Conservation (phyloP, 2,113 vertebrate genomes). For the Caretta caretta region DNA sequence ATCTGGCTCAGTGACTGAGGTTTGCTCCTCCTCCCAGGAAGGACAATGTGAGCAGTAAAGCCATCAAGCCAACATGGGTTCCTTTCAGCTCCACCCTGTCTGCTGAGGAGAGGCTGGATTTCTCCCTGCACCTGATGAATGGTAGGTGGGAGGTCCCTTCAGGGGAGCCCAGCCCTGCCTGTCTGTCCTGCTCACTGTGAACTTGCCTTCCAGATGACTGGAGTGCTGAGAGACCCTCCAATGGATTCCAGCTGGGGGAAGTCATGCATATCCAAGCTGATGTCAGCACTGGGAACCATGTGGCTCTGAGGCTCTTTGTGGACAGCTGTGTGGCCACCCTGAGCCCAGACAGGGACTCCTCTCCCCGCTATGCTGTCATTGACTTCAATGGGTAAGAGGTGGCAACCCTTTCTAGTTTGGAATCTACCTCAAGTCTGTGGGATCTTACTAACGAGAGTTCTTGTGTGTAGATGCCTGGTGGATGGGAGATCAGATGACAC, state of each 20-base stretch:
- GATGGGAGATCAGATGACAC: not conserved
- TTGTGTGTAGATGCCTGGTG: not conserved
- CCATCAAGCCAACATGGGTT: no score
- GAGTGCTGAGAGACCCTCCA: not conserved
- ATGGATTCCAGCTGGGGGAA: not conserved
- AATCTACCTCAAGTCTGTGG: no score
- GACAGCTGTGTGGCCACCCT: not conserved
- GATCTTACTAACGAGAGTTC: not conserved
- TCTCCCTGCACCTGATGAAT: no score
- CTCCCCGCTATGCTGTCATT: not conserved
- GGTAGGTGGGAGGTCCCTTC: not conserved
- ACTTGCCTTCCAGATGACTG: slow-evolving; percentile 6
- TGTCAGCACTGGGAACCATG: not conserved
- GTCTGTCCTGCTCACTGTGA: not conserved
- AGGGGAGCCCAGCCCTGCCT: not conserved
- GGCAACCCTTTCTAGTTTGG: not conserved
- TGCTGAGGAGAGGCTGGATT: no score
- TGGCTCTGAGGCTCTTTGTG: not conserved
- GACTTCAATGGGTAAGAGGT: not conserved
- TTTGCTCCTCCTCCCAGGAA: slow-evolving; percentile 54
- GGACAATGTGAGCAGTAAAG: slow-evolving; percentile 78
- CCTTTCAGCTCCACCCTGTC: no score
- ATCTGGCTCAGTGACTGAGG: fast-evolving
- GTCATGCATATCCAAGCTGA: slow-evolving; percentile 12
- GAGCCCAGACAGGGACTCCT: not conserved